These are phyloP conservation scores for Amitus sp. DNA, from an alignment of 2,888 invertebrate genomes.

Conservation along the genomic window DNA sequence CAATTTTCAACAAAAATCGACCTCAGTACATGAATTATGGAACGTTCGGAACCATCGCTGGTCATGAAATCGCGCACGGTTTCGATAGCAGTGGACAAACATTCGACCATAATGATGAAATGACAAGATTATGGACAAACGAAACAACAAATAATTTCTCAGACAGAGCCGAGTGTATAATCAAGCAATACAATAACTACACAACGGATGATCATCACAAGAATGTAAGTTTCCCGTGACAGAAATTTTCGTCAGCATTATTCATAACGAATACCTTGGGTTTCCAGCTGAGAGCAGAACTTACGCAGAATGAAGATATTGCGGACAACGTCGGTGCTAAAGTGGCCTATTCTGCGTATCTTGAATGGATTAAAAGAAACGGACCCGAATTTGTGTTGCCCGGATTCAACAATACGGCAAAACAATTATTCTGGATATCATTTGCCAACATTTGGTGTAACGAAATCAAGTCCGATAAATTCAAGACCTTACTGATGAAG, in stretches of 20 bases:
- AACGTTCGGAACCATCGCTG: conserved; percentile 90
- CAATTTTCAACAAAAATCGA: conserved; percentile 88
- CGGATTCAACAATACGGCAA: conserved; percentile 48
- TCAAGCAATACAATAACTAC: conserved; percentile 93
- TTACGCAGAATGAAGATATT: conserved; percentile 23
- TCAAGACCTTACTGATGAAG: conserved; percentile 19
- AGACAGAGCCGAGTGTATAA: conserved; percentile 88
- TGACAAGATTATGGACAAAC: conserved; percentile 93
- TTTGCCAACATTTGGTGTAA: conserved; percentile 38
- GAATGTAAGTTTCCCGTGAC: conserved; percentile 74
- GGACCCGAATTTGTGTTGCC: conserved; percentile 47
- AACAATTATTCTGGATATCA: conserved; percentile 66
- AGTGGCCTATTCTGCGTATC: conserved; percentile 66
- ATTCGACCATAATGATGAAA: conserved; percentile 91
- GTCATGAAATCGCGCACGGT: conserved; percentile 92
- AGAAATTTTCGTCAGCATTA: too few relatives aligned
- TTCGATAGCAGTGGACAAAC: conserved; percentile 90
- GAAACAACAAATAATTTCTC: conserved; percentile 85
- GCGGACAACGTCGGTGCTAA: conserved; percentile 61
- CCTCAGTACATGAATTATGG: conserved; percentile 94
- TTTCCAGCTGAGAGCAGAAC: too few relatives aligned
- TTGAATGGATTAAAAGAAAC: conserved; percentile 48
- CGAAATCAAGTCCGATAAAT: conserved; percentile 19
- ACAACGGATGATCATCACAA: conserved; percentile 72
- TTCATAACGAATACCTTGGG: too few relatives aligned